phyloP scores from a whole-genome alignment of 1,140 invertebrate genomes.

The Eciton burchellii region DNA sequence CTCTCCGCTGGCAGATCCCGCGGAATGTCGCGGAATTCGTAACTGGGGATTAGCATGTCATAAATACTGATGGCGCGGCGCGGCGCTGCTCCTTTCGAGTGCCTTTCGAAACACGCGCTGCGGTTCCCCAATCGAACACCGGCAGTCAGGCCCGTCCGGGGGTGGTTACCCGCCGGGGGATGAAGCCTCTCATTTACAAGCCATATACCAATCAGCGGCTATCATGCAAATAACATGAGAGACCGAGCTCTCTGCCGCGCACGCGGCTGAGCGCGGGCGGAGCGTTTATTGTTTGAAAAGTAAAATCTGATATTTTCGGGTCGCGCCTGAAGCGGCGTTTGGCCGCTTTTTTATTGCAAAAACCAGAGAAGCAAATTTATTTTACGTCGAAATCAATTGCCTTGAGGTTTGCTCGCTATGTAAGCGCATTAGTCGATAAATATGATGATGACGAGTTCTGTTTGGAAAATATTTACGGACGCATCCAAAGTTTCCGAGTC shows the following conservation, averaged over 20 bases:
- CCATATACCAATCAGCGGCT: constrained; percentile 68
- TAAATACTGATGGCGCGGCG: constrained; percentile 81
- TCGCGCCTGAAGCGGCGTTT: constrained; percentile 7
- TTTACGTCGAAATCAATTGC: background rate
- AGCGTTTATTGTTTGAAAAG: constrained; percentile 27
- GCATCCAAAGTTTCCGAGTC: no score
- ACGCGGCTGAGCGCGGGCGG: constrained; percentile 16
- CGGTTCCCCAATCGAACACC: constrained; percentile 34
- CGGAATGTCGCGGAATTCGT: constrained; percentile 82
- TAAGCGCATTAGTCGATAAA: no score
- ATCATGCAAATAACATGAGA: constrained; percentile 67
- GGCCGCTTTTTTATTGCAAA: background rate
- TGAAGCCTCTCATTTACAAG: constrained; percentile 67
- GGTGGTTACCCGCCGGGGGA: constrained; percentile 37
- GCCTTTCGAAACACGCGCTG: constrained; percentile 49
- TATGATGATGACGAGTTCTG: no score
- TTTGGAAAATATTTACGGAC: no score
- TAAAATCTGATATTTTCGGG: constrained; percentile 36
- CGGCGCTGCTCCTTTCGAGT: constrained; percentile 52
- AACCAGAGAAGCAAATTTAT: background rate
- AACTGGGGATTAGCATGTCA: constrained; percentile 85
- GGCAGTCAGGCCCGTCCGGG: constrained; percentile 15
- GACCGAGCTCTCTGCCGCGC: constrained; percentile 45
- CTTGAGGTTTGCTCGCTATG: background rate
- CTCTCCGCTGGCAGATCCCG: constrained; percentile 72